phyloP scores from a whole-genome alignment of 2,113 vertebrate genomes.

The Zapornia atra region DNA sequence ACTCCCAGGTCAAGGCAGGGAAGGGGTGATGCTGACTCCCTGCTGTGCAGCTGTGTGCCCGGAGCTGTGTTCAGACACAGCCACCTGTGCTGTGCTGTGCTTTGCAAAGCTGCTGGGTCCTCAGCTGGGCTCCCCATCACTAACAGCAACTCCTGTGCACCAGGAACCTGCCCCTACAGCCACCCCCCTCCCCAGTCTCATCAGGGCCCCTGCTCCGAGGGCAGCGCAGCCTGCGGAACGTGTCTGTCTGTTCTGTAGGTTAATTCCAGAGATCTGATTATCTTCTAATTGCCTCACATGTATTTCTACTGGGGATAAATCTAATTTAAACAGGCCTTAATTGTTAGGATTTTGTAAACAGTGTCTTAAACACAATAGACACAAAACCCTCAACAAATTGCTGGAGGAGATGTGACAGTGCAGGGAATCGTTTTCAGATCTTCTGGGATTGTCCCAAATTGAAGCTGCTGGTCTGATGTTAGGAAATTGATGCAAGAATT shows the following conservation, averaged over 20 bases:
- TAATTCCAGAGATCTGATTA: neutral
- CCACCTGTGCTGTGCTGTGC: accelerated
- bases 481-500: slow-evolving; percentile 36
- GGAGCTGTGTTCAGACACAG: too few relatives aligned
- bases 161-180: neutral
- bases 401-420: slow-evolving; percentile 29
- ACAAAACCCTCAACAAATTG: slow-evolving; percentile 51
- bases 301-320: slow-evolving; percentile 47
- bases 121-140: neutral
- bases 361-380: slow-evolving; percentile 48
- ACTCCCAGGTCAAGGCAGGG: accelerated
- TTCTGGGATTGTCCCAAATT: slow-evolving; percentile 35
- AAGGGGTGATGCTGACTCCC: accelerated
- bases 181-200: neutral
- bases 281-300: neutral
- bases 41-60: neutral
- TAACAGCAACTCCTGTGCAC: accelerated
- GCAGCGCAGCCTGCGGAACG: neutral
- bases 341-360: slow-evolving; percentile 59
- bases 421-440: slow-evolving; percentile 22
- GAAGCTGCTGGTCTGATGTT: slow-evolving; percentile 32
- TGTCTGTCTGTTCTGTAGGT: neutral
- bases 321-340: slow-evolving; percentile 55
- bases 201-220: neutral
- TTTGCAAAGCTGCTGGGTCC: too few relatives aligned